These are phyloP conservation scores for Thunnus maccoyii DNA, from an alignment of 2,113 vertebrate species.

Conservation along the genomic window DNA sequence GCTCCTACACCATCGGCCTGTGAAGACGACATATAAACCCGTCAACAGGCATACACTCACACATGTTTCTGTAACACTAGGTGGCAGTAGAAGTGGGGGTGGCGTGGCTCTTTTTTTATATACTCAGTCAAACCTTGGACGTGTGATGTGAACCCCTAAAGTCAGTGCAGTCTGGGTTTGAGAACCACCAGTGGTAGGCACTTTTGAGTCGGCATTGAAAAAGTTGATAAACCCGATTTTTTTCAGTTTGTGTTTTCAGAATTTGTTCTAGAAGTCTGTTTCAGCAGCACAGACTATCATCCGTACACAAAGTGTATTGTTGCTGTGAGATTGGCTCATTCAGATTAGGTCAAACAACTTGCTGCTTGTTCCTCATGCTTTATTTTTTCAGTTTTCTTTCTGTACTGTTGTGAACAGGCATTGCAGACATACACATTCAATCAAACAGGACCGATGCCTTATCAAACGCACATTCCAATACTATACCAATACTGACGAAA, in stretches of 20 bases:
- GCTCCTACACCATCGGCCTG: slow-evolving; percentile 95
- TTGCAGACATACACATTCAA: slow-evolving; percentile 16
- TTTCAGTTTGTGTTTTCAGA: neutral
- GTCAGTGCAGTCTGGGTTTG: neutral
- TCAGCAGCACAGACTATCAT: slow-evolving; percentile 20
- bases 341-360: neutral
- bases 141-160: slow-evolving; percentile 17
- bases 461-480: slow-evolving; percentile 69
- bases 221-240: slow-evolving; percentile 12
- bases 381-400: neutral
- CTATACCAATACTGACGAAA: slow-evolving; percentile 11
- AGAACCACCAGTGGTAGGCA: neutral
- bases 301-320: slow-evolving; percentile 26
- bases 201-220: slow-evolving; percentile 18
- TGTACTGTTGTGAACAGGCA: neutral
- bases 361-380: slow-evolving; percentile 1
- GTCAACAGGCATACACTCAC: neutral
- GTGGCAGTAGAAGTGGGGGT: neutral
- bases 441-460: slow-evolving; percentile 61
- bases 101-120: slow-evolving; percentile 26
- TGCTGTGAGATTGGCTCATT: slow-evolving; percentile 33
- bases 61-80: slow-evolving; percentile 15
- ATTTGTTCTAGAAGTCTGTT: slow-evolving; percentile 10
- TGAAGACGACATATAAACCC: slow-evolving; percentile 60
- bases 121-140: slow-evolving; percentile 19